Conservation (phyloP, 37 sponge, comb jelly and placozoan species). For the Spongilla lacustris region DNA sequence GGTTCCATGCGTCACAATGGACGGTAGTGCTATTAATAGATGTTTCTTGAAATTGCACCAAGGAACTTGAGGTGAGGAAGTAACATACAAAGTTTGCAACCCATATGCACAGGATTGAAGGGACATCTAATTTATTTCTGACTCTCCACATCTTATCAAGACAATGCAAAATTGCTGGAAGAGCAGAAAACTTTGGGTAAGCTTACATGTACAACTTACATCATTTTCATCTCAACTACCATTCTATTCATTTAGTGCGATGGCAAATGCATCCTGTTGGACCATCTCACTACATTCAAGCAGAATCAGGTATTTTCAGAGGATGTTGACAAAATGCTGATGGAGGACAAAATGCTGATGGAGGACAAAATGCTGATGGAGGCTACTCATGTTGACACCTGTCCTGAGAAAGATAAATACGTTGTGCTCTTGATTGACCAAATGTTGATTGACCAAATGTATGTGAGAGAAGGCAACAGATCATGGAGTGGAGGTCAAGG, state of each 20-base stretch:
- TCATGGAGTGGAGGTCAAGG: conserved; percentile 90
- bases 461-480: too few relatives aligned
- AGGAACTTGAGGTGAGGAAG: not conserved
- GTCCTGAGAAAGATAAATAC: too few relatives aligned
- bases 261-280: too few relatives aligned
- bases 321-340: too few relatives aligned
- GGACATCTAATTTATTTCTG: conserved; percentile 5
- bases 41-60: conserved; percentile 6
- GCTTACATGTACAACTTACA: not conserved
- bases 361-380: too few relatives aligned
- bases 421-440: too few relatives aligned
- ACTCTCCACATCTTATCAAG: conserved; percentile 21
- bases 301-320: too few relatives aligned
- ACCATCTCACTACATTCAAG: too few relatives aligned
- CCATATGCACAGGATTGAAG: conserved; percentile 9
- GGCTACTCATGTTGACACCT: too few relatives aligned
- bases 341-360: too few relatives aligned
- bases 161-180: conserved; percentile 22
- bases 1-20: not conserved
- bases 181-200: conserved; percentile 17
- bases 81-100: conserved; percentile 3
- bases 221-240: too few relatives aligned
- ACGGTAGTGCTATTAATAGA: not conserved
- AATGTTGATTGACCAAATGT: too few relatives aligned
- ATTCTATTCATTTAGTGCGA: not conserved